These are phyloP conservation scores for Adelges cooleyi DNA, from an alignment of 1,140 invertebrate species.

Conservation along the genomic window DNA sequence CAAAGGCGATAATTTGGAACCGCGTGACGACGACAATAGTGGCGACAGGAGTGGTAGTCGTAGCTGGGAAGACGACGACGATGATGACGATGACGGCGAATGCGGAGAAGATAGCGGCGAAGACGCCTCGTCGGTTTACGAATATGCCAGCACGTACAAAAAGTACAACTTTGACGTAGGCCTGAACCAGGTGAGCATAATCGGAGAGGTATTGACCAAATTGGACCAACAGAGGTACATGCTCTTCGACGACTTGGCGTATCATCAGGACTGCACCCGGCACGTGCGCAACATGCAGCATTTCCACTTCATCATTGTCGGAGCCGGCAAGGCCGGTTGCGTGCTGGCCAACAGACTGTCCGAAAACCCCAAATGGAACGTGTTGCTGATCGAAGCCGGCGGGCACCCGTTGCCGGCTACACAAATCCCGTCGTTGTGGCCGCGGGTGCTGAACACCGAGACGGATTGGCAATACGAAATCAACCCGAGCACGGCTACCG, in stretches of 20 bases:
- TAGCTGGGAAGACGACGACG: slow-evolving; percentile 36
- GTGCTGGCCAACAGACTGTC: slow-evolving; percentile 46
- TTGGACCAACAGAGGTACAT: slow-evolving; percentile 2
- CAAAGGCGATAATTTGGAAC: neutral
- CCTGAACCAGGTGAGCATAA: slow-evolving; percentile 4
- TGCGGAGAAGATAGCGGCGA: neutral
- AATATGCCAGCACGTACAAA: slow-evolving; percentile 42
- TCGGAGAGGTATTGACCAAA: slow-evolving; percentile 1
- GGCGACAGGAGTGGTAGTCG: too few species aligned
- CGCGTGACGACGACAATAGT: neutral
- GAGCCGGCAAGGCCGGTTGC: slow-evolving; percentile 40
- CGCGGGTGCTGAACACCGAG: neutral
- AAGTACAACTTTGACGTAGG: slow-evolving; percentile 14
- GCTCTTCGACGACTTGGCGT: slow-evolving; percentile 7
- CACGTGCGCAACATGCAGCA: neutral
- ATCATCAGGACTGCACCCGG: slow-evolving; percentile 3
- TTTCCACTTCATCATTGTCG: slow-evolving; percentile 33
- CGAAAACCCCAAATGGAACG: slow-evolving; percentile 39
- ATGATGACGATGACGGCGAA: slow-evolving; percentile 56
- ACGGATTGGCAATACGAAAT: slow-evolving; percentile 16
- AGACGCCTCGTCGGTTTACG: neutral
- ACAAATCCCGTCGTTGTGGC: slow-evolving; percentile 28
- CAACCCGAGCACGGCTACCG: slow-evolving; percentile 46
- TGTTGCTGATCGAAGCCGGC: slow-evolving; percentile 50
- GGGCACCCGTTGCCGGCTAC: slow-evolving; percentile 46